Base-by-base conservation (phyloP, 2,113 vertebrate genomes). In the Tachysurus vachellii region DNA sequence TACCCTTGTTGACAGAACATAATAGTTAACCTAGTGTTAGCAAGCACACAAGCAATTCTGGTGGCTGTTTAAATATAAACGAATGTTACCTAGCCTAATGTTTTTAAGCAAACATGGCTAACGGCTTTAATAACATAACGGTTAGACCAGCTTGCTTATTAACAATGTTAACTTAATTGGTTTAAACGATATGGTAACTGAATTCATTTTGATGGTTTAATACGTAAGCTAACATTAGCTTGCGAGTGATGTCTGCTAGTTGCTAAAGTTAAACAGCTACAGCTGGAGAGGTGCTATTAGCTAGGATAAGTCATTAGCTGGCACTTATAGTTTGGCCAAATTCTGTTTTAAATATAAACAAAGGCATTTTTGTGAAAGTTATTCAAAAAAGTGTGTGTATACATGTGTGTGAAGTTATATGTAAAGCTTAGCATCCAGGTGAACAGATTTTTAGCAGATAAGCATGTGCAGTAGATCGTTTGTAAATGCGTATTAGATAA, bases 401-500 rank as follows among this genome's bases (percentile, higher is more conserved):
- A 1, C 17, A 31, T 71, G 31, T 71, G 50, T 79, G 23, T 19
- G 3, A 36, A 28, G 44, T 23, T 50, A 53, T 56, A 56, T 9
- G 53, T 26, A 36, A 56, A 56, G 26, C 6, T 50, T 19, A 26
- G 77, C 28, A 10, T 36, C 12, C 28, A 36, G 16, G 17, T 57
- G 54, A 61, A 80, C 17, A 80, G 53, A 59, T 59, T 61, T 59
- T 59, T 42, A 61, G 68, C 28, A 57, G 66, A 17, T 73, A 28
- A 42, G 68, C 53, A 11, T 3, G 17, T 84, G 12, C 4, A 85
- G 54, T 44, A 68, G 75, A 21, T 28, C 76, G 80, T 86, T 86
- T 54, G 85, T 64, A 59, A 73, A 82, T 11, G 17, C 36, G 19
- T 36, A 50, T 73, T 85, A 17, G 61, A n/a, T 54, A 54, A 16